phyloP scores from a whole-genome alignment of 2,888 invertebrate species.

The Sipunculus nudus region DNA sequence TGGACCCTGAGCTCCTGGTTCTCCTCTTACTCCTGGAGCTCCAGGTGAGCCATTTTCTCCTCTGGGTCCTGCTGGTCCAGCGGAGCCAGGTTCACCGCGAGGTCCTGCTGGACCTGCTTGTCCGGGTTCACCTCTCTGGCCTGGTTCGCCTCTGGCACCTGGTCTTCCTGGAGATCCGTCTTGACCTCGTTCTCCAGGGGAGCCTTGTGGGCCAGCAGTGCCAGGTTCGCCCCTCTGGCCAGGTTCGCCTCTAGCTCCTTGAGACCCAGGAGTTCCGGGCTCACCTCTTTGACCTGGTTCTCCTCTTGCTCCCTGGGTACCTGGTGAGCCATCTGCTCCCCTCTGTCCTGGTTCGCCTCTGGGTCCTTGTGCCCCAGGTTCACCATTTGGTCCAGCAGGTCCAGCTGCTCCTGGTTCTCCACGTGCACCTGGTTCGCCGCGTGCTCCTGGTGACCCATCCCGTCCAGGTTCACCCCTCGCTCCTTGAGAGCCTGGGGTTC shows the following conservation, averaged over 20 bases:
- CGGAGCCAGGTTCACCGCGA: constrained; percentile 23
- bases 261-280: constrained; percentile 72
- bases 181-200: constrained; percentile 23
- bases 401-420: constrained; percentile 4
- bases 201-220: constrained; percentile 27
- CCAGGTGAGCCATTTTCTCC: constrained; percentile 12
- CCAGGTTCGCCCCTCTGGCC: constrained; percentile 31
- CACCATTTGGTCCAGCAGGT: constrained; percentile 25
- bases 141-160: constrained; percentile 4
- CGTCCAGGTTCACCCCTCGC: constrained; percentile 47
- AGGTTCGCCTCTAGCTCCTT: constrained; percentile 55
- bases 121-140: constrained; percentile 16
- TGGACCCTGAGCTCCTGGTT: constrained; percentile 4
- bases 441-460: constrained; percentile 70
- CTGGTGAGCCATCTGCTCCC: not conserved
- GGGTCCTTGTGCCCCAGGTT: constrained; percentile 30
- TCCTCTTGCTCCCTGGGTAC: not conserved
- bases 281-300: constrained; percentile 2
- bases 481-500: constrained; percentile 67
- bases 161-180: constrained; percentile 20
- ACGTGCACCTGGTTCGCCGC: not conserved
- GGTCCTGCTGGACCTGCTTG: constrained; percentile 22
- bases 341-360: constrained; percentile 9
- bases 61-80: constrained; percentile 13
- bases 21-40: constrained; percentile 14